Percentiles rank a stretch among this genome's conserved stretches.
Conservation (phyloP, 2,888 invertebrate genomes). For the Cataglyphis albicans region DNA sequence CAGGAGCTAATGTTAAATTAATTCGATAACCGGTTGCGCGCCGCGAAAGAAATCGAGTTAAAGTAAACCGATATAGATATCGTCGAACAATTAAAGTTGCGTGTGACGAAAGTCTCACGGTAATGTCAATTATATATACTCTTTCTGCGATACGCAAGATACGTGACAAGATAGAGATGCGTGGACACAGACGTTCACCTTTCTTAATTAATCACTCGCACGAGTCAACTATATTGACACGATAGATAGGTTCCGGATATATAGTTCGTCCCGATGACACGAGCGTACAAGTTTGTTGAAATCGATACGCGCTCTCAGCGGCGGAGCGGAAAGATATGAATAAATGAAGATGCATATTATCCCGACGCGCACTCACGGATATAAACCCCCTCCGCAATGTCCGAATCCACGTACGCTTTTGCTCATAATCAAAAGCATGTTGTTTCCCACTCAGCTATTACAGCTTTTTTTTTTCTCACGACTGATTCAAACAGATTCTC, state of each 20-base stretch:
- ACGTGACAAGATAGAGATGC: not conserved
- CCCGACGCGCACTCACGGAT: slow-evolving; percentile 11
- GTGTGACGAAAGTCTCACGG: slow-evolving; percentile 1
- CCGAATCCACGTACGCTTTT: not conserved
- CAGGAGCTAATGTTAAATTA: not conserved
- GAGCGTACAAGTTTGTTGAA: slow-evolving; percentile 28
- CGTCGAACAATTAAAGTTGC: not conserved
- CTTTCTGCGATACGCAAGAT: not conserved
- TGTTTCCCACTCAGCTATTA: not conserved
- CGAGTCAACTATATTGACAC: slow-evolving; percentile 24
- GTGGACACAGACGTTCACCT: slow-evolving; percentile 54
- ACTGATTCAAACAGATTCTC: not conserved
- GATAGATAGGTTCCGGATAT: slow-evolving; percentile 50
- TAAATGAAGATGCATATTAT: slow-evolving; percentile 50
- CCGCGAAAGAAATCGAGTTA: not conserved
- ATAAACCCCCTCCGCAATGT: not conserved
- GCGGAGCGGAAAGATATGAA: slow-evolving; percentile 42
- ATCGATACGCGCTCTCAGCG: slow-evolving; percentile 52
- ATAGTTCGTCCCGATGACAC: slow-evolving; percentile 61
- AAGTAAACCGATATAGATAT: not conserved
- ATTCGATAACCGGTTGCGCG: slow-evolving; percentile 21
- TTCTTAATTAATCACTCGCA: slow-evolving; percentile 65
- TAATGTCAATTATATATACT: slow-evolving; percentile 64
- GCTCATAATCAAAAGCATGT: slow-evolving; percentile 21
- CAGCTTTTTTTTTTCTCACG: slow-evolving; percentile 11